Percentiles rank a stretch among this genome's conserved stretches.
Conservation (phyloP, 2,113 vertebrate species). For the Chaetops frenatus region DNA sequence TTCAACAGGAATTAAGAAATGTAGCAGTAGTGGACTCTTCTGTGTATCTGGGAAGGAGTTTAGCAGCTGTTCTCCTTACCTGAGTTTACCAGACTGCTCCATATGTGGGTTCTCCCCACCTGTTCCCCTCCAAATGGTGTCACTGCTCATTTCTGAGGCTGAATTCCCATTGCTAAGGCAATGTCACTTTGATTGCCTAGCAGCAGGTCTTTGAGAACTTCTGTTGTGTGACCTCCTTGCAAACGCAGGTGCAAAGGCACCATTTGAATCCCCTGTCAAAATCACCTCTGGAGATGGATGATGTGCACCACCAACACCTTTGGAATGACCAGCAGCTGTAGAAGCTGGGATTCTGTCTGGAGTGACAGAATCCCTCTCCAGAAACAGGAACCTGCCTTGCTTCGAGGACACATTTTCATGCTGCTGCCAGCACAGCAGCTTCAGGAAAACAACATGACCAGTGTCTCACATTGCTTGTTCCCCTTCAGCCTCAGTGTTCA, state of each 20-base stretch:
- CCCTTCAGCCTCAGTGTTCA: background rate
- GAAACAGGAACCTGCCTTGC: background rate
- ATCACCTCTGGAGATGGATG: background rate
- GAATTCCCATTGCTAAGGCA: background rate
- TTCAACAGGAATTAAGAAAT: background rate
- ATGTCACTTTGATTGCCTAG: background rate
- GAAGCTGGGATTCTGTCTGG: background rate
- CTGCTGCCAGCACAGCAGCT: background rate
- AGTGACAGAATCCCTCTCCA: too few species aligned
- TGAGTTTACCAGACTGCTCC: background rate
- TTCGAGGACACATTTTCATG: background rate
- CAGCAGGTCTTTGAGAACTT: background rate
- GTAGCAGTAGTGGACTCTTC: too few species aligned
- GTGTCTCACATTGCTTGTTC: background rate
- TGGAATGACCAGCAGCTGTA: background rate
- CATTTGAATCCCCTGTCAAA: background rate
- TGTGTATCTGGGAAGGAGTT: background rate
- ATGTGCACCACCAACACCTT: background rate
- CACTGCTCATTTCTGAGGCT: background rate
- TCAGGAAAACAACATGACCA: background rate
- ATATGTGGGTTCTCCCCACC: background rate
- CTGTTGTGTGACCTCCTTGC: too few species aligned
- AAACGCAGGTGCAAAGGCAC: background rate
- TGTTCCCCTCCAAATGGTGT: background rate
- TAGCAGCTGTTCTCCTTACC: background rate